A percentile compares a stretch with the other conserved stretches of the same genome.
Conservation (phyloP, 2,888 invertebrate species). For the Ichneumoninae sp. region DNA sequence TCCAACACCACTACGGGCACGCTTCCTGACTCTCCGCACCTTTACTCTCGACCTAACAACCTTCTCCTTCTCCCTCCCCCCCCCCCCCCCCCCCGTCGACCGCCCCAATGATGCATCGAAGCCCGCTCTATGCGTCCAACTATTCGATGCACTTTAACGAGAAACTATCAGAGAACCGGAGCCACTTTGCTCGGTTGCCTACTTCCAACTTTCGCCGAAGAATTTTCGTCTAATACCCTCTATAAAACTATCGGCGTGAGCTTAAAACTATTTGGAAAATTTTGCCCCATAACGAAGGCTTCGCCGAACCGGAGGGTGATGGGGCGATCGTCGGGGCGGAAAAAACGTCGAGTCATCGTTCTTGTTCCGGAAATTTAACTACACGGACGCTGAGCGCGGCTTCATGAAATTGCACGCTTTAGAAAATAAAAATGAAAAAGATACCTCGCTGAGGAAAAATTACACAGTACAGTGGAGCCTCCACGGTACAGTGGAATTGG, state of each 20-base stretch:
- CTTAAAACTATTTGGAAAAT: slow-evolving; percentile 20
- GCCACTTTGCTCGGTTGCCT: slow-evolving; percentile 18
- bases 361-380: background rate
- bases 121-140: slow-evolving; percentile 28
- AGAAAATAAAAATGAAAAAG: background rate
- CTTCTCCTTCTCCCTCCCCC: background rate
- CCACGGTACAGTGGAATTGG: no score
- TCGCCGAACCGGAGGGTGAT: background rate
- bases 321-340: background rate
- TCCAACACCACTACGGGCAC: slow-evolving; percentile 21
- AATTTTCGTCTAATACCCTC: slow-evolving; percentile 42
- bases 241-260: slow-evolving; percentile 35
- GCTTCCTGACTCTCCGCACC: background rate
- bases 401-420: background rate
- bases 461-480: no score
- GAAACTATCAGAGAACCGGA: slow-evolving; percentile 53
- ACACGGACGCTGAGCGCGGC: background rate
- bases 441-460: background rate
- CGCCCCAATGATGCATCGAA: slow-evolving; percentile 42
- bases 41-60: slow-evolving; percentile 3
- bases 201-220: slow-evolving; percentile 39
- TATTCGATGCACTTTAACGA: slow-evolving; percentile 62
- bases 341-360: background rate
- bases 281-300: slow-evolving; percentile 11
- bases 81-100: background rate